Evolutionary conservation across 2,113 vertebrate species (phyloP).

Genomic region (Takifugu flavidus): DNA sequence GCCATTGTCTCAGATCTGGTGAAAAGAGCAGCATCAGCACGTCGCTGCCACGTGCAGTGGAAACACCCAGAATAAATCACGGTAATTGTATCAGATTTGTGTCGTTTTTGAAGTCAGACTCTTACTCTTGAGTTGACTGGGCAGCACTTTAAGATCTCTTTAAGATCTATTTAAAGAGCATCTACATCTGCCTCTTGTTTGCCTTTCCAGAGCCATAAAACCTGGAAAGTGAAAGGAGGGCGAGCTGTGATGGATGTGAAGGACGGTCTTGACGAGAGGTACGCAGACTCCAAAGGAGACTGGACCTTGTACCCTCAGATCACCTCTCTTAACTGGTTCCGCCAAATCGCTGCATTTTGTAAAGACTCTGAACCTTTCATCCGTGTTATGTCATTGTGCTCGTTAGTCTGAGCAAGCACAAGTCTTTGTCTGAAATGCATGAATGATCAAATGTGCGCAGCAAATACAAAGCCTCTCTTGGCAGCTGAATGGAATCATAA

Average conservation of each 20-base stretch:
- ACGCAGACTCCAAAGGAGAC: constrained; percentile 26
- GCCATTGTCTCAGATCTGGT: no score
- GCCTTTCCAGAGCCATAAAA: constrained; percentile 64
- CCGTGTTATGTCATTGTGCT: no score
- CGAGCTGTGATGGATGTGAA: constrained; percentile 22
- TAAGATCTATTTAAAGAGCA: constrained; percentile 59
- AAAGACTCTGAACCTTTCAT: no score
- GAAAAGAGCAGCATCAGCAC: no score
- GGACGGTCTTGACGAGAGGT: constrained; percentile 22
- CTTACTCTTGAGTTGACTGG: constrained; percentile 18
- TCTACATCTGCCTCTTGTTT: constrained; percentile 64
- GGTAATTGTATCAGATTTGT: not conserved
- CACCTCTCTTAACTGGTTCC: constrained; percentile 5
- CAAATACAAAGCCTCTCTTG: no score
- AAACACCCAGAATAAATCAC: not conserved
- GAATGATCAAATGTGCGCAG: no score
- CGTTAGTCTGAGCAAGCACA: no score
- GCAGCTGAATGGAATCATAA: no score
- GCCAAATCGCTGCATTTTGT: no score
- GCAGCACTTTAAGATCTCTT: constrained; percentile 50
- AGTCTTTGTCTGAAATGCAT: no score
- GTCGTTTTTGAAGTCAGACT: not conserved
- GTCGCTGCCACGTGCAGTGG: not conserved
- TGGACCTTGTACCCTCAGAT: constrained; percentile 15
- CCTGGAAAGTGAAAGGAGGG: constrained; percentile 45